phyloP scores from a whole-genome alignment of 1,140 invertebrate genomes.

The Drosophila ananassae region DNA sequence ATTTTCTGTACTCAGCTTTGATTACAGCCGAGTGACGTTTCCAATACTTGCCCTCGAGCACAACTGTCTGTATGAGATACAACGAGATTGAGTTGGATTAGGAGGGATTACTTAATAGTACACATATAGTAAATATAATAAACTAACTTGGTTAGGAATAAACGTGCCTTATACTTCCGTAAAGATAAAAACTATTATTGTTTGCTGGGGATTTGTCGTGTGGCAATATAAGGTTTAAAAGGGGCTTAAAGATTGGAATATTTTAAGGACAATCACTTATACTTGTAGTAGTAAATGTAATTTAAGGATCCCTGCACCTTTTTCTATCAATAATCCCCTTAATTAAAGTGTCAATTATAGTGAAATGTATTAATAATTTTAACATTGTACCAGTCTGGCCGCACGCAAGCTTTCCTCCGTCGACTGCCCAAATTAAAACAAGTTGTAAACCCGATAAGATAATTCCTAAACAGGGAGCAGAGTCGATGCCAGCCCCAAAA shows the following conservation, averaged over 20 bases:
- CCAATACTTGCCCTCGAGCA: slow-evolving; percentile 92
- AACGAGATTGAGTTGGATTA: slow-evolving; percentile 15
- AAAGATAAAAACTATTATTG: neutral
- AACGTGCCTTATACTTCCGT: neutral
- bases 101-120: slow-evolving; percentile 5
- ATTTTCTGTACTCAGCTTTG: slow-evolving; percentile 99
- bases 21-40: slow-evolving; percentile 98
- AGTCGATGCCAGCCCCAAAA: neutral
- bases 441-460: neutral
- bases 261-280: no score
- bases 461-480: neutral
- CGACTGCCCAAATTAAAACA: neutral
- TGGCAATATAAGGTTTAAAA: neutral
- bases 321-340: neutral
- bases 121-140: neutral
- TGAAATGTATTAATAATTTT: neutral
- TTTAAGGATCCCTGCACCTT: neutral
- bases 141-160: neutral
- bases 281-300: no score
- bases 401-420: neutral
- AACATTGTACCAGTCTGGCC: neutral
- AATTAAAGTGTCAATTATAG: neutral
- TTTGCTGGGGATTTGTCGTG: neutral
- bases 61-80: slow-evolving; percentile 67
- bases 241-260: neutral